These are phyloP conservation scores for Melanotaenia maccullochi DNA, from an alignment of 2,797 vertebrate species.

Conservation along the genomic window DNA sequence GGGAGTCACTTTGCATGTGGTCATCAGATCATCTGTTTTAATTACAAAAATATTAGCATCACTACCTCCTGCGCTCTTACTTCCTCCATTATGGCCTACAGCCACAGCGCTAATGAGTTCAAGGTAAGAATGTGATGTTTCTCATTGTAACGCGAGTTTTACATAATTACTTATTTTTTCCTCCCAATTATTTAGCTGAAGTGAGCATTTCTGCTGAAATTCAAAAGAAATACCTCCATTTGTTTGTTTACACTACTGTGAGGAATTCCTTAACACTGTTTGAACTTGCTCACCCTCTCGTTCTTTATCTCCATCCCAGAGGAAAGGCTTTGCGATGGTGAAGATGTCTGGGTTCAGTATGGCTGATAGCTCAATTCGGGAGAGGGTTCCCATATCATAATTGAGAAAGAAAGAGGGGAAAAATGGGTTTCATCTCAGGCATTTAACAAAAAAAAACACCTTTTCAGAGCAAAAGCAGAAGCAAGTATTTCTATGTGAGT, in stretches of 20 bases:
- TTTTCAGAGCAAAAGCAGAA: slow-evolving; percentile 41
- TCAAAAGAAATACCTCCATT: slow-evolving; percentile 22
- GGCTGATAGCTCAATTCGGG: slow-evolving; percentile 72
- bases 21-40: slow-evolving; percentile 83
- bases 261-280: slow-evolving; percentile 66
- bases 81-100: slow-evolving; percentile 38
- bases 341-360: slow-evolving; percentile 68
- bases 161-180: neutral
- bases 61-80: slow-evolving; percentile 56
- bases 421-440: slow-evolving; percentile 51
- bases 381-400: slow-evolving; percentile 68
- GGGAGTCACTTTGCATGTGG: slow-evolving; percentile 75
- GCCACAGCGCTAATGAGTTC: slow-evolving; percentile 53
- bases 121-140: slow-evolving; percentile 31
- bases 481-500: slow-evolving; percentile 37
- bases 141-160: slow-evolving; percentile 13
- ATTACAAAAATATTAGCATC: slow-evolving; percentile 85
- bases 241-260: slow-evolving; percentile 54
- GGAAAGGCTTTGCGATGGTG: slow-evolving; percentile 64
- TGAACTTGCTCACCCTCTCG: slow-evolving; percentile 60
- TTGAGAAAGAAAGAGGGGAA: slow-evolving; percentile 38
- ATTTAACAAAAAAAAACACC: slow-evolving; percentile 38
- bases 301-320: slow-evolving; percentile 62
- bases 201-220: slow-evolving; percentile 6
- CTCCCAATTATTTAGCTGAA: neutral